These are phyloP conservation scores for Caenorhabditis sp. DNA, from an alignment of 2,888 invertebrate species.

Conservation along the genomic window DNA sequence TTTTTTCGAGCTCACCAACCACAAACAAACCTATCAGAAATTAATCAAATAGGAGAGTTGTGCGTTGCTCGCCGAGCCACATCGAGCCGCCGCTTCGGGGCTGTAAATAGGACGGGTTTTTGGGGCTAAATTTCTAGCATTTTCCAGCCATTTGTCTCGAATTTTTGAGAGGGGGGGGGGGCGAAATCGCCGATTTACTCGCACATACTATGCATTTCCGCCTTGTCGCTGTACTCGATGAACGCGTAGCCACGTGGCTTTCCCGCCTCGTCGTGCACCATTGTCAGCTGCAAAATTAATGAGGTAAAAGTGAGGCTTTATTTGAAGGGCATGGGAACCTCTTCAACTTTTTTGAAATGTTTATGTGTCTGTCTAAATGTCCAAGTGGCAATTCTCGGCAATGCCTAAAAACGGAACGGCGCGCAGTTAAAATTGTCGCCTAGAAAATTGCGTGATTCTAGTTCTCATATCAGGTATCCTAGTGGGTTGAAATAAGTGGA, in stretches of 20 bases:
- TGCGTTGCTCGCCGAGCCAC: constrained; percentile 48
- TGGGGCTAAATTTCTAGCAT: background rate
- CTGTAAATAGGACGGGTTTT: constrained; percentile 28
- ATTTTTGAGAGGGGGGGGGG: no score
- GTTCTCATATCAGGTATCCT: no score
- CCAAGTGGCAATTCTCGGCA: no score
- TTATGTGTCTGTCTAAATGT: no score
- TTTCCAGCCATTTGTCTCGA: background rate
- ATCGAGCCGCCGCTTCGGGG: constrained; percentile 41
- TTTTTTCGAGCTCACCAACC: constrained; percentile 50
- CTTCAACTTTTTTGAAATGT: no score
- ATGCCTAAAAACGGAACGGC: no score
- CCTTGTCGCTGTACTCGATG: constrained; percentile 98
- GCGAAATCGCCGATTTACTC: no score
- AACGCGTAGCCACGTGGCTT: constrained; percentile 99
- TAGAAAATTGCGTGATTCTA: no score
- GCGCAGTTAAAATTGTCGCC: no score
- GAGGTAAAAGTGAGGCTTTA: no score
- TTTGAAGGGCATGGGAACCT: no score
- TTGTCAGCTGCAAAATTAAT: constrained; percentile 83
- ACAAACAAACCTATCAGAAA: constrained; percentile 68
- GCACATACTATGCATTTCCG: constrained; percentile 99
- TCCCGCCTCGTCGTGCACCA: constrained; percentile 84
- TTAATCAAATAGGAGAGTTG: constrained; percentile 56
- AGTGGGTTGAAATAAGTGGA: no score